Conservation (phyloP, 2,888 invertebrate species). For the Euzophera pinguis region DNA sequence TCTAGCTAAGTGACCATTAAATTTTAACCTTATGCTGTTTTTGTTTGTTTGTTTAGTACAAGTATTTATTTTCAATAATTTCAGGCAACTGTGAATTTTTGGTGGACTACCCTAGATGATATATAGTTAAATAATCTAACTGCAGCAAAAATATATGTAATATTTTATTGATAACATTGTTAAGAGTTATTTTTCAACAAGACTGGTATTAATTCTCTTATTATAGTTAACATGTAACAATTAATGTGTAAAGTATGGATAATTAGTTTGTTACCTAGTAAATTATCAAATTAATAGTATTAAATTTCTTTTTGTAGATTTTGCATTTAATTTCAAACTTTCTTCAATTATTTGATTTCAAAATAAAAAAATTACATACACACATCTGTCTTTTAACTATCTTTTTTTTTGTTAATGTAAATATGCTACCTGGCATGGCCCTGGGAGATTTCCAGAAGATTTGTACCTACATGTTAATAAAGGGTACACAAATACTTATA, state of each 20-base stretch:
- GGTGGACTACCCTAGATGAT: background rate
- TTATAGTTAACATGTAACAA: background rate
- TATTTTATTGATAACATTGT: background rate
- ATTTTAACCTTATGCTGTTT: too few relatives aligned
- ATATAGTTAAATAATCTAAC: background rate
- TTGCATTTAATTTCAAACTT: background rate
- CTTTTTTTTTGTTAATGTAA: too few relatives aligned
- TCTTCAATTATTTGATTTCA: background rate
- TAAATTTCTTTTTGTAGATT: background rate
- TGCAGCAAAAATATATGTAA: background rate
- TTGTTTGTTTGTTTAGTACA: too few relatives aligned
- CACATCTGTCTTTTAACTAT: too few relatives aligned
- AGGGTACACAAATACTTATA: too few relatives aligned
- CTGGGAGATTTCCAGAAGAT: too few relatives aligned
- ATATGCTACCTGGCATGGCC: too few relatives aligned
- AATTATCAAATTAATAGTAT: background rate
- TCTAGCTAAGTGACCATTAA: too few relatives aligned
- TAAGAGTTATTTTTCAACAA: background rate
- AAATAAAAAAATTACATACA: background rate
- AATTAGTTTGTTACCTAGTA: background rate
- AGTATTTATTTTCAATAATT: too few relatives aligned
- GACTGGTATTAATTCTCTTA: background rate
- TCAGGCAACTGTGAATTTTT: background rate
- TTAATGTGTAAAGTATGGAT: background rate
- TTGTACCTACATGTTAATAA: too few relatives aligned